Evolutionary conservation across 64 coral and sea anemone species (phyloP).

Genomic region (Astreopora myriophthalma): DNA sequence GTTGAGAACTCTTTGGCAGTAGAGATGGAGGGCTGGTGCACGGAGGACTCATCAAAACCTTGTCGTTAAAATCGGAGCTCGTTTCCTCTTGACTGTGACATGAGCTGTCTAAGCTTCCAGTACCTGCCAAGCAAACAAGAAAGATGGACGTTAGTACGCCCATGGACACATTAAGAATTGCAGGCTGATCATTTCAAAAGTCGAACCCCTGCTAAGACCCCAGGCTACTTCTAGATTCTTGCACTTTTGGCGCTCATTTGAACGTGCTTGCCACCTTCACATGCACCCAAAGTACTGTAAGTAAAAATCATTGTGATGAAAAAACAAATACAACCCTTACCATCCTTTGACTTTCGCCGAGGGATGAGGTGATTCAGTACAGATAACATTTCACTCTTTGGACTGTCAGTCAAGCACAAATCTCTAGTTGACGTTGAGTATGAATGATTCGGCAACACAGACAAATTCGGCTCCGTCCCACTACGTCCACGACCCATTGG

Average conservation of each 20-base stretch:
- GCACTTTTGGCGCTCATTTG: no score
- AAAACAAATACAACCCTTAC: neutral
- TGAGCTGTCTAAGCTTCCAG: neutral
- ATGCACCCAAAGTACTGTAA: neutral
- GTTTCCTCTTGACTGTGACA: neutral
- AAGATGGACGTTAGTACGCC: no score
- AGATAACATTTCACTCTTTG: conserved; percentile 18
- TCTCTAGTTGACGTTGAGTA: conserved; percentile 1
- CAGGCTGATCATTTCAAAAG: no score
- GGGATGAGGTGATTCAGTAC: conserved; percentile 42
- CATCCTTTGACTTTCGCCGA: conserved; percentile 26
- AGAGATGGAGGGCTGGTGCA: neutral
- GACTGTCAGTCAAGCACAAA: neutral
- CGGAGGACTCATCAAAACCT: neutral
- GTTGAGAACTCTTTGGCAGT: neutral
- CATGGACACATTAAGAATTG: no score
- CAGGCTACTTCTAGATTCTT: no score
- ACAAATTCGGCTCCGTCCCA: conserved; percentile 24
- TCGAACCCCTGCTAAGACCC: no score
- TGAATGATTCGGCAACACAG: neutral
- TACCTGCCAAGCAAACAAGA: neutral
- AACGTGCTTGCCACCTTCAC: no score
- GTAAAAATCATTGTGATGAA: neutral
- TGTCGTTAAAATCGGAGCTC: neutral
- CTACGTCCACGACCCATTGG: conserved; percentile 35